Evolutionary conservation across 2,888 invertebrate species (phyloP).

Genomic region (Tenthredo amoena): DNA sequence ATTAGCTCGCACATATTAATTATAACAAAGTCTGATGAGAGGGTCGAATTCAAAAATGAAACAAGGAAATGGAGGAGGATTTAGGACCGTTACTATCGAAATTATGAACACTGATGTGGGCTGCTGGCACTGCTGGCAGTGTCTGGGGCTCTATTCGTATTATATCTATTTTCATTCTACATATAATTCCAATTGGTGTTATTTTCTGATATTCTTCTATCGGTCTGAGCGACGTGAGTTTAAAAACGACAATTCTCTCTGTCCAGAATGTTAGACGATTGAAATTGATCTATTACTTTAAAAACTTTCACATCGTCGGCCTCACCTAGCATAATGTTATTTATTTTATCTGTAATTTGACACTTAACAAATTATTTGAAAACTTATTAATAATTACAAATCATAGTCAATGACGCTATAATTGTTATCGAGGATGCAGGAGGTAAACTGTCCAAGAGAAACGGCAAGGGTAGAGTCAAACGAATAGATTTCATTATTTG

Average conservation of each 20-base stretch:
- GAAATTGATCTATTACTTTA: conserved; percentile 15
- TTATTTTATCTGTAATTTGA: conserved; percentile 39
- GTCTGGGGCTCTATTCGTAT: conserved; percentile 56
- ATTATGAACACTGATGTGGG: conserved; percentile 35
- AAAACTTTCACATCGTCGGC: conserved; percentile 7
- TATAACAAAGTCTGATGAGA: conserved; percentile 17
- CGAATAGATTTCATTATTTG: not conserved
- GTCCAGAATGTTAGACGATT: conserved; percentile 10
- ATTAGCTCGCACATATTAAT: conserved; percentile 40
- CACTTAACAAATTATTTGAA: conserved; percentile 16
- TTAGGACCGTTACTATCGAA: conserved; percentile 33
- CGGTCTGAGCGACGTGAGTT: conserved; percentile 15
- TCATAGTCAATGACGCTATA: conserved; percentile 36
- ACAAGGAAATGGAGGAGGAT: not conserved
- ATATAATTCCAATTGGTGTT: conserved; percentile 31
- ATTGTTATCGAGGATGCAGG: conserved; percentile 12
- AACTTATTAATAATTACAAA: conserved; percentile 28
- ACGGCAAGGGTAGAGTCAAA: not conserved
- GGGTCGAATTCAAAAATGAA: conserved; percentile 6
- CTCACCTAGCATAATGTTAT: conserved; percentile 45
- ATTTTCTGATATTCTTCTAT: conserved; percentile 15
- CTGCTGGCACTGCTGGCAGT: conserved; percentile 73
- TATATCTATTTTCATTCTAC: conserved; percentile 19
- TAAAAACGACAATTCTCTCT: not conserved
- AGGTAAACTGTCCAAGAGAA: conserved; percentile 7